Base-by-base conservation (phyloP, 2,113 vertebrate genomes). In the Propithecus coquereli region DNA sequence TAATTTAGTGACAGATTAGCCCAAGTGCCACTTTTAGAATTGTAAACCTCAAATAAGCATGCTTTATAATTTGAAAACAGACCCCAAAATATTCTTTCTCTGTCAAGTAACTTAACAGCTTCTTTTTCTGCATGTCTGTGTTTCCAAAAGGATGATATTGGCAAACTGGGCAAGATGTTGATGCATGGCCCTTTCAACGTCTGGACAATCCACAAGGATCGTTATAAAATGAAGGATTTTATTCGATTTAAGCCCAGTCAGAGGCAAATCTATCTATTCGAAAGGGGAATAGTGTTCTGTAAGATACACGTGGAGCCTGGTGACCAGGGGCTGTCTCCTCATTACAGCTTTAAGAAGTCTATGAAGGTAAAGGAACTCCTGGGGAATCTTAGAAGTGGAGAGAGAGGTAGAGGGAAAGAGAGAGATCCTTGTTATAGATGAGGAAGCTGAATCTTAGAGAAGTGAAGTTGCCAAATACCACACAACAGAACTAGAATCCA, bases 171-270 rank as follows among this genome's bases (percentile, higher is more conserved):
- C 25, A 99, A 99, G 94, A 98, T 99, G 82, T 98, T 99, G 89
- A 99, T 99, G 99, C 99, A 99, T 66, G 99, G 99, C 32, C 99
- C 99, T 11, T 99, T 99, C 96, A 99, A 98, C 0, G 99, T 99
- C 52, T 99, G 99, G 99, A 99, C 99, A 0, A 99, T 99, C 90
- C 99, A 99, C 98, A 99, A 99, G 94, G 99, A 99, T 20, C 99
- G 99, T 97, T 99, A 99, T 97, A 99, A 99, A 98, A 99, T 99
- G 95, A 99, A 99, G 98, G 99, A 99, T 97, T 98, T 99, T 97
- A 99, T 99, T 5, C 98, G 99, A 77, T 99, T 99, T 95, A 99
- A 99, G 96, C 99, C 99, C 3, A 99, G 99, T 99, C 99, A 99
- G 97, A 99, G 99, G 70, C 99, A 99, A 84, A 98, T 99, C 57